These are phyloP conservation scores for Conopomorpha cramerella DNA, from an alignment of 1,140 invertebrate species.

Conservation along the genomic window DNA sequence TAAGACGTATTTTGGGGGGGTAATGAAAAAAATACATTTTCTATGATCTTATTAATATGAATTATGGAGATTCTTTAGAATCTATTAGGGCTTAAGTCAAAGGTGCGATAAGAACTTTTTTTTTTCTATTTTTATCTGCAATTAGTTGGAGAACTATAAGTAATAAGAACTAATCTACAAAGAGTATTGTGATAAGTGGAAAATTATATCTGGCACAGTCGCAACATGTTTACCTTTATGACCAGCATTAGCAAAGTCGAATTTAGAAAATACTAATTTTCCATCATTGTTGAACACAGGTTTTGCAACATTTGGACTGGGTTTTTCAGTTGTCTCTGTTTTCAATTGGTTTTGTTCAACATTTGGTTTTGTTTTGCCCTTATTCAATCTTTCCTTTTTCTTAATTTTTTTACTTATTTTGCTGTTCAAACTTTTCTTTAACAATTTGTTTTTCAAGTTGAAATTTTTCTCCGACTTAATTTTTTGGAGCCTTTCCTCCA, in stretches of 20 bases:
- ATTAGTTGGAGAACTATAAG: too few relatives aligned
- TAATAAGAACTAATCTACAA: too few relatives aligned
- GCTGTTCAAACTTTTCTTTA: conserved; percentile 42
- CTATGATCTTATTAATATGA: too few relatives aligned
- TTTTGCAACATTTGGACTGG: conserved; percentile 57
- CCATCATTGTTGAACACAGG: conserved; percentile 77
- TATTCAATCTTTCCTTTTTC: conserved; percentile 33
- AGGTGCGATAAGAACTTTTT: too few relatives aligned
- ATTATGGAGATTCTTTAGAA: too few relatives aligned
- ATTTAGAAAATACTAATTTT: conserved; percentile 83
- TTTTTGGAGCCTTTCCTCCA: conserved; percentile 44
- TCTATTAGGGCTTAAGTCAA: too few relatives aligned
- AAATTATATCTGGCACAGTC: too few relatives aligned
- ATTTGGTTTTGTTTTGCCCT: conserved; percentile 20
- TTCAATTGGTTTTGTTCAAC: conserved; percentile 8
- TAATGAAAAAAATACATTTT: too few relatives aligned
- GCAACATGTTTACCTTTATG: too few relatives aligned
- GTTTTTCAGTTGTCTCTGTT: conserved; percentile 13
- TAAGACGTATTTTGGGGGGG: too few relatives aligned
- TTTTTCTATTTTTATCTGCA: too few relatives aligned
- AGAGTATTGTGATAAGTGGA: too few relatives aligned
- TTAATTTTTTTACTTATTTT: conserved; percentile 48
- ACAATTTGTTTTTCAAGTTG: conserved; percentile 41
- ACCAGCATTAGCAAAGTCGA: conserved; percentile 70
- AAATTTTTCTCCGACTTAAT: conserved; percentile 41